A percentile compares a stretch with the other conserved stretches of the same genome.
phyloP scores from a whole-genome alignment of 2,888 invertebrate species.

The Eretmocerus hayati region DNA sequence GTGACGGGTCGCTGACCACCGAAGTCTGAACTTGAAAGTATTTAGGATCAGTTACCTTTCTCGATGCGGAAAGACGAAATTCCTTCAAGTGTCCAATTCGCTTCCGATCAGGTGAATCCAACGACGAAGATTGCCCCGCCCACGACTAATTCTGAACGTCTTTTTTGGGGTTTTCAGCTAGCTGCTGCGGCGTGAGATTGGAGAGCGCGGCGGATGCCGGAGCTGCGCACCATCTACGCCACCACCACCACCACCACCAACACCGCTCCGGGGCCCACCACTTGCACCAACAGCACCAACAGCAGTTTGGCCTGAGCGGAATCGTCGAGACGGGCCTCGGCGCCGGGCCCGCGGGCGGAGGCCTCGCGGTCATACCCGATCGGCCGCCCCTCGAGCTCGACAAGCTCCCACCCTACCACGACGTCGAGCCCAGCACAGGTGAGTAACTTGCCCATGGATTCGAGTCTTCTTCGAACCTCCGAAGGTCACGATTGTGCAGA shows the following conservation, averaged over 20 bases:
- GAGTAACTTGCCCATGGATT: constrained; percentile 25
- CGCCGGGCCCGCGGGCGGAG: constrained; percentile 37
- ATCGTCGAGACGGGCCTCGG: constrained; percentile 28
- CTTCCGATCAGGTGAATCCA: no score
- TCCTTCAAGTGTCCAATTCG: not conserved
- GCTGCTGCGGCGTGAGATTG: constrained; percentile 41
- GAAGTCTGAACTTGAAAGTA: no score
- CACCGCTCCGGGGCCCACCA: constrained; percentile 21
- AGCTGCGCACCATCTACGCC: no score
- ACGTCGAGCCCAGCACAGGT: constrained; percentile 45
- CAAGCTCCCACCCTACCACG: constrained; percentile 46
- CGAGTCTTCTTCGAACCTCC: no score
- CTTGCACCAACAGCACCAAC: no score
- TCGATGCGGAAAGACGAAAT: not conserved
- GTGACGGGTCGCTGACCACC: no score
- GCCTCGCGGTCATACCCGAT: constrained; percentile 45
- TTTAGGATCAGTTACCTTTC: not conserved
- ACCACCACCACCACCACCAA: constrained; percentile 3
- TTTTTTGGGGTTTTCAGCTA: constrained; percentile 32
- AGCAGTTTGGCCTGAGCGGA: constrained; percentile 33
- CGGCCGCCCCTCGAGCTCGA: constrained; percentile 44
- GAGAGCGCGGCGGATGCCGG: constrained; percentile 32
- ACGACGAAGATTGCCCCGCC: no score
- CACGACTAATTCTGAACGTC: not conserved
- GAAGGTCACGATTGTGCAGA: no score